Evolutionary conservation across 2,888 invertebrate genomes (phyloP).

Genomic region (Chrysomela aeneicollis): DNA sequence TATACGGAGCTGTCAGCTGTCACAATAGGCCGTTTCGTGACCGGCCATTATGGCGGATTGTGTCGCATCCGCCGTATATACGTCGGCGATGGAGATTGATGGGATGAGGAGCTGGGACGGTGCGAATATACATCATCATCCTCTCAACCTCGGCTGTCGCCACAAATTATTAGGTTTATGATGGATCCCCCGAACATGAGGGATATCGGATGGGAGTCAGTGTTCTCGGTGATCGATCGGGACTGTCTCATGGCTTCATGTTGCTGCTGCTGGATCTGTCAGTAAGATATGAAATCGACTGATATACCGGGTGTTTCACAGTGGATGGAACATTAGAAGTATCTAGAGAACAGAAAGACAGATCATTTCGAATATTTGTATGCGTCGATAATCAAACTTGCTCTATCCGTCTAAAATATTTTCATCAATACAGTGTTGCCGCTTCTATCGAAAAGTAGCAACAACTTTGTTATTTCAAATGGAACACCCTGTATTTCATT

Average conservation of each 20-base stretch:
- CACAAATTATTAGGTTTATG: conserved; percentile 58
- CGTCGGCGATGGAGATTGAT: conserved; percentile 58
- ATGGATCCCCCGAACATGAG: conserved; percentile 50
- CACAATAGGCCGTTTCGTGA: conserved; percentile 49
- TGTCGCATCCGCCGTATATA: conserved; percentile 55
- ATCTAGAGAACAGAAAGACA: no score
- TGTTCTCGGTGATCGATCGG: conserved; percentile 1
- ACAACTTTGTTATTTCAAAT: no score
- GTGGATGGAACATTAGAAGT: no score
- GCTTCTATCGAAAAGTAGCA: no score
- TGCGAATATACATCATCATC: conserved; percentile 58
- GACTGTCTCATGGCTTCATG: background rate
- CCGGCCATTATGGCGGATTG: conserved; percentile 57
- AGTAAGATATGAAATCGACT: background rate
- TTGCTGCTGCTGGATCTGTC: background rate
- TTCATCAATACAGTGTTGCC: no score
- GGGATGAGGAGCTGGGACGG: conserved; percentile 37
- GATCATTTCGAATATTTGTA: no score
- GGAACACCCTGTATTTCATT: no score
- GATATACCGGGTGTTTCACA: no score
- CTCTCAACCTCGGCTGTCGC: conserved; percentile 55
- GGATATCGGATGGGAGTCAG: conserved; percentile 6
- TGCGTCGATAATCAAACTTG: no score
- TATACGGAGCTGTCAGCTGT: conserved; percentile 44
- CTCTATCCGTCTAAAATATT: no score